These are phyloP conservation scores for Alsophila aescularia DNA, from an alignment of 2,888 invertebrate species.

Conservation along the genomic window DNA sequence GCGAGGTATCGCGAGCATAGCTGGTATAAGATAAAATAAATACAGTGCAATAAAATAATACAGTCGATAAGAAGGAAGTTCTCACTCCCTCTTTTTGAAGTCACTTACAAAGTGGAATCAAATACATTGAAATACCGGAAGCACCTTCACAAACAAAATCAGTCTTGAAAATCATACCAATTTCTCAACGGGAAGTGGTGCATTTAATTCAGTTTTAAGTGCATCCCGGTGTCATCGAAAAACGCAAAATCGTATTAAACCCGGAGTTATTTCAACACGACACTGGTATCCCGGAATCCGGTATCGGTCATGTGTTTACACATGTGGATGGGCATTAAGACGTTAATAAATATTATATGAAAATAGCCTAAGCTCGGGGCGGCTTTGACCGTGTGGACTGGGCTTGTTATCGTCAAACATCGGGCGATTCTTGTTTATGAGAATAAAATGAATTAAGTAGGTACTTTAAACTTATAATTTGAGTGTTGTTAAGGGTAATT, in stretches of 20 bases:
- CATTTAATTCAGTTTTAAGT: constrained; percentile 18
- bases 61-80: no score
- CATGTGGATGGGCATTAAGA: constrained; percentile 71
- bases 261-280: constrained; percentile 17
- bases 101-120: neutral
- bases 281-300: constrained; percentile 47
- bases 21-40: no score
- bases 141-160: constrained; percentile 16
- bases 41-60: no score
- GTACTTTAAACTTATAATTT: no score
- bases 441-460: no score
- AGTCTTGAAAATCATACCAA: constrained; percentile 5
- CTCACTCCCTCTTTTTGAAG: neutral
- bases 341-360: constrained; percentile 62
- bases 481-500: no score
- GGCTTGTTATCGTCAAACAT: constrained; percentile 7
- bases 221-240: constrained; percentile 25
- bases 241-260: constrained; percentile 25
- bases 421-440: neutral
- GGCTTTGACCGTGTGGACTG: constrained; percentile 20
- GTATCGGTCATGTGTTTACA: constrained; percentile 62
- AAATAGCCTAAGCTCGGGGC: constrained; percentile 49
- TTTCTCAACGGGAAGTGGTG: constrained; percentile 19
- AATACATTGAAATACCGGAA: no score
- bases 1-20: no score